These are phyloP conservation scores for Harpalus rufipes DNA, from an alignment of 2,888 invertebrate genomes.

Conservation along the genomic window DNA sequence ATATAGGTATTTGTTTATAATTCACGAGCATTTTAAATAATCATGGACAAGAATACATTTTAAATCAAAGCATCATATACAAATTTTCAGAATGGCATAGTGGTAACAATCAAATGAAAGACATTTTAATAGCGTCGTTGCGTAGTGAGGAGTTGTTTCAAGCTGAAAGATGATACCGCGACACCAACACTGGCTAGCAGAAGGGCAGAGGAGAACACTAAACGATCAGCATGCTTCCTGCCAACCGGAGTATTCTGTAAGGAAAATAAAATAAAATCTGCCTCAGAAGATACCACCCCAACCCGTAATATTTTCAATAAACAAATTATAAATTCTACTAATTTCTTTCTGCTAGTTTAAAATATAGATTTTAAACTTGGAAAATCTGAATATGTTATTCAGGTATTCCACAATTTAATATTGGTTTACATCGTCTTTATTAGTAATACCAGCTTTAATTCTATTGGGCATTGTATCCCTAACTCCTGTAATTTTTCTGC, in stretches of 20 bases:
- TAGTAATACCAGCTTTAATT: too few species aligned
- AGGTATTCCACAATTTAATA: too few species aligned
- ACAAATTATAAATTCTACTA: too few species aligned
- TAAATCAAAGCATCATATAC: constrained; percentile 18
- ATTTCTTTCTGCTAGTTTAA: too few species aligned
- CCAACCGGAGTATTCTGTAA: constrained; percentile 71
- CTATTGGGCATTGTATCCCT: too few species aligned
- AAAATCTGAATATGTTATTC: too few species aligned
- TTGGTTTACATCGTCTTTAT: too few species aligned
- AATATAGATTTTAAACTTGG: too few species aligned
- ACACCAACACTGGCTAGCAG: constrained; percentile 75
- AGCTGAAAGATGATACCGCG: constrained; percentile 75
- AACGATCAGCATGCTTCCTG: constrained; percentile 71
- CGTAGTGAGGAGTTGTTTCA: constrained; percentile 73
- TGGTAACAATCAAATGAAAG: constrained; percentile 21
- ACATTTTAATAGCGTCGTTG: constrained; percentile 63
- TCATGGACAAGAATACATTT: constrained; percentile 28
- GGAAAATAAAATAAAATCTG: constrained; percentile 22
- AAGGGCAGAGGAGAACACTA: constrained; percentile 75
- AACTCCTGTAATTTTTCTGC: too few species aligned
- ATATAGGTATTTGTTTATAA: constrained; percentile 71
- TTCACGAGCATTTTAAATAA: constrained; percentile 63
- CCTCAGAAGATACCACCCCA: not conserved
- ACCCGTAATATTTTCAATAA: too few species aligned
- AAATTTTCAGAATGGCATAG: not conserved